These are phyloP conservation scores for Leptothorax acervorum DNA, from an alignment of 2,888 invertebrate species.

Conservation along the genomic window DNA sequence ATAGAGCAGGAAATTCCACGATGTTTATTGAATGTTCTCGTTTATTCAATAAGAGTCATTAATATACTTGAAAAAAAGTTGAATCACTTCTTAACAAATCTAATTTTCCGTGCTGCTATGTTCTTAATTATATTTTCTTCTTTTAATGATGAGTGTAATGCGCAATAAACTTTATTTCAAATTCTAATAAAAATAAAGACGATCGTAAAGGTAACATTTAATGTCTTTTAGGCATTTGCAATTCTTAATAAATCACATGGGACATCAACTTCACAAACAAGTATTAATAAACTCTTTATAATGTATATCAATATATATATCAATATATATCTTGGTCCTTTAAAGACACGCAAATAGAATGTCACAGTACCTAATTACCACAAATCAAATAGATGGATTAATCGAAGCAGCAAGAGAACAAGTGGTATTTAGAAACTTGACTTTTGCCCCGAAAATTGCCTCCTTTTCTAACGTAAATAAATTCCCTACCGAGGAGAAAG, in stretches of 20 bases:
- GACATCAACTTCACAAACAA: background rate
- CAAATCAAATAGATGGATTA: background rate
- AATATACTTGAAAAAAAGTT: conserved; percentile 3
- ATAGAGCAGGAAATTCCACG: background rate
- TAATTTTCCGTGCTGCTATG: background rate
- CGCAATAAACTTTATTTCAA: background rate
- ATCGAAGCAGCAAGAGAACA: background rate
- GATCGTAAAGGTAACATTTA: background rate
- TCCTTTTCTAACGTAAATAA: conserved; percentile 21
- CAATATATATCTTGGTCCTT: background rate
- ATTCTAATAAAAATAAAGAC: background rate
- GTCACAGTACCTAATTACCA: no score
- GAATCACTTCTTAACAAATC: background rate
- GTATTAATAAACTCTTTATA: background rate
- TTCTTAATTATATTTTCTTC: conserved; percentile 9
- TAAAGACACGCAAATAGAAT: background rate
- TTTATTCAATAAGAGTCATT: background rate
- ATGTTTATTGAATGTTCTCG: background rate
- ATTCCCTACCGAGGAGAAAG: background rate
- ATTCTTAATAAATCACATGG: background rate
- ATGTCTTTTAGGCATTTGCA: background rate
- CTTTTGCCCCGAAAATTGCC: background rate
- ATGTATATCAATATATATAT: background rate
- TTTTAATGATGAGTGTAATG: background rate
- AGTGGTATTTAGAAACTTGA: conserved; percentile 16